Conservation (phyloP, 2,113 vertebrate species). For the Columba livia region DNA sequence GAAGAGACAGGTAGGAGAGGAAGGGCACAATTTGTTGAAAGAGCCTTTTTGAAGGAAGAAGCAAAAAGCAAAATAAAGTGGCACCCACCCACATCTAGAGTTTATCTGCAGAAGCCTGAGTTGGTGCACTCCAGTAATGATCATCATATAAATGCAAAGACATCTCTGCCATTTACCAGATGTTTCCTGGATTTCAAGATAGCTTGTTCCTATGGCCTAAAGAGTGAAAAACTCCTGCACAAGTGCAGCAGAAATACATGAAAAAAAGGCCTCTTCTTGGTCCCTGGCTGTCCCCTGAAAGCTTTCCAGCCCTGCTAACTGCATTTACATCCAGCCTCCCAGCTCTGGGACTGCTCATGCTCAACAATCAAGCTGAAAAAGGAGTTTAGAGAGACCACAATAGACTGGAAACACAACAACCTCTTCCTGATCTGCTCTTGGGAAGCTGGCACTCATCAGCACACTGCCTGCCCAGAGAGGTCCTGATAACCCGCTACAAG, state of each 20-base stretch:
- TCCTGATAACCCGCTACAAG: neutral
- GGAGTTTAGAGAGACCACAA: neutral
- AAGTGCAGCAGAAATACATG: neutral
- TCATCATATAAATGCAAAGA: neutral
- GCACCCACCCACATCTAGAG: neutral
- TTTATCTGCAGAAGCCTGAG: neutral
- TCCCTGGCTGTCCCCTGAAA: neutral
- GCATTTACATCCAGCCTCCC: neutral
- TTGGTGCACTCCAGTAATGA: neutral
- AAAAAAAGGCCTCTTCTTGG: neutral
- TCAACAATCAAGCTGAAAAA: neutral
- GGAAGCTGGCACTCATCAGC: neutral
- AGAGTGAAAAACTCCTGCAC: neutral
- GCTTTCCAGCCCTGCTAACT: neutral
- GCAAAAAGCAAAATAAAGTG: neutral
- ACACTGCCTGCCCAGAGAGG: neutral
- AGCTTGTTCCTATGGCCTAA: neutral
- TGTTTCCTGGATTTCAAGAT: conserved; percentile 7
- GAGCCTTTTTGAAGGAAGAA: neutral
- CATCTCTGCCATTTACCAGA: conserved; percentile 12
- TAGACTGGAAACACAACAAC: neutral
- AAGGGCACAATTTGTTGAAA: neutral
- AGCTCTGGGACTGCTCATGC: neutral
- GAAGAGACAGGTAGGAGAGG: neutral
- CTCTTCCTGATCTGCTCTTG: neutral